Conservation (phyloP, 2,113 vertebrate species). For the Pachypanchax playfairii region DNA sequence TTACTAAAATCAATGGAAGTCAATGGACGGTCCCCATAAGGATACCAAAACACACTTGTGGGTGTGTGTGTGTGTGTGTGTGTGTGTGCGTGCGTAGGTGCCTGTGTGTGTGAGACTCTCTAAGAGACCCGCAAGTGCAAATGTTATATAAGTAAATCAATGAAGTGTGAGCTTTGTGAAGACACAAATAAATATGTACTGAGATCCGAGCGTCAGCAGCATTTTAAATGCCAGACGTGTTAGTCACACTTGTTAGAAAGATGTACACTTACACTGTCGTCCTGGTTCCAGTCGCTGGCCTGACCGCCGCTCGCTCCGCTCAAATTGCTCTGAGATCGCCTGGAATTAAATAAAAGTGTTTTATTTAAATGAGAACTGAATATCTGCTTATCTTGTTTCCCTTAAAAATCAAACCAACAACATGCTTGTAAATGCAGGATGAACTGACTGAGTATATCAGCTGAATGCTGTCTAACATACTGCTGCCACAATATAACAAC, state of each 20-base stretch:
- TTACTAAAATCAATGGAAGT: no score
- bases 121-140: constrained; percentile 26
- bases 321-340: constrained; percentile 88
- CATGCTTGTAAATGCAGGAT: constrained; percentile 1
- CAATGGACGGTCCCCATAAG: no score
- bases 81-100: neutral
- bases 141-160: constrained; percentile 32
- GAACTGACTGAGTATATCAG: constrained; percentile 7
- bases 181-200: constrained; percentile 16
- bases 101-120: constrained; percentile 6
- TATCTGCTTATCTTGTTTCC: neutral
- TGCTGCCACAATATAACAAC: neutral
- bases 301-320: constrained; percentile 86
- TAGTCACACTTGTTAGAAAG: constrained; percentile 18
- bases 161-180: constrained; percentile 26
- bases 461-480: constrained; percentile 16
- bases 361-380: constrained; percentile 7
- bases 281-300: constrained; percentile 87
- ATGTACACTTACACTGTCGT: constrained; percentile 84
- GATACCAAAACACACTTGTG: no score
- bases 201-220: constrained; percentile 21
- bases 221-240: constrained; percentile 37
- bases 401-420: constrained; percentile 3
- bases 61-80: neutral
- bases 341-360: constrained; percentile 60